A percentile compares a stretch with the other conserved stretches of the same genome.
These are phyloP conservation scores for Diplogasteroides magnus DNA, from an alignment of 1,140 invertebrate genomes.

Conservation along the genomic window DNA sequence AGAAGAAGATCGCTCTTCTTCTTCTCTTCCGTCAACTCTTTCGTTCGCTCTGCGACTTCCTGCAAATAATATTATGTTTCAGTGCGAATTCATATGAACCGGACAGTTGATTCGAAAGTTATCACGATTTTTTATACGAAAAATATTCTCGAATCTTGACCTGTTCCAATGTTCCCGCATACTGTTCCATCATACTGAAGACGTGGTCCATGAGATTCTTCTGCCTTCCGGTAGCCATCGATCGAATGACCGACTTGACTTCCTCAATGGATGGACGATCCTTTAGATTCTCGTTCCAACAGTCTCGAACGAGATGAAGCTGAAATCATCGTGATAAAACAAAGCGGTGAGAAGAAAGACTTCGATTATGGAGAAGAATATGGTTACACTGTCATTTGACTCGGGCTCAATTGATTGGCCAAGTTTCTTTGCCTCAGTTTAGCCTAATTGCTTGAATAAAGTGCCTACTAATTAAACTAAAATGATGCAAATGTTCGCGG, in stretches of 20 bases:
- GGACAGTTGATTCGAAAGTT: no score
- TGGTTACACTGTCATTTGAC: no score
- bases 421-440: no score
- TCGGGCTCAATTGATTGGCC: no score
- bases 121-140: no score
- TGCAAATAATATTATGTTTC: background rate
- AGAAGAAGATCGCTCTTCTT: constrained; percentile 39
- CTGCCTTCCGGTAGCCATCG: constrained; percentile 1
- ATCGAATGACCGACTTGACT: constrained; percentile 3
- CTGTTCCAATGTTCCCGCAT: constrained; percentile 24
- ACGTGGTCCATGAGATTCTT: constrained; percentile 34
- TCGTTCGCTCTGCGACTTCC: constrained; percentile 36
- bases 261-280: constrained; percentile 13
- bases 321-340: no score
- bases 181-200: constrained; percentile 29
- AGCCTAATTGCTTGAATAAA: no score
- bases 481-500: no score
- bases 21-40: constrained; percentile 36
- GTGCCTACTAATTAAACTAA: no score
- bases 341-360: no score
- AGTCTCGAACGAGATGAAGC: constrained; percentile 31
- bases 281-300: constrained; percentile 22
- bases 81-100: background rate
- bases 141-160: background rate
- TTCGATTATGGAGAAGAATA: no score